Base-by-base conservation (phyloP, 2,113 vertebrate genomes). In the Varanus komodoensis region DNA sequence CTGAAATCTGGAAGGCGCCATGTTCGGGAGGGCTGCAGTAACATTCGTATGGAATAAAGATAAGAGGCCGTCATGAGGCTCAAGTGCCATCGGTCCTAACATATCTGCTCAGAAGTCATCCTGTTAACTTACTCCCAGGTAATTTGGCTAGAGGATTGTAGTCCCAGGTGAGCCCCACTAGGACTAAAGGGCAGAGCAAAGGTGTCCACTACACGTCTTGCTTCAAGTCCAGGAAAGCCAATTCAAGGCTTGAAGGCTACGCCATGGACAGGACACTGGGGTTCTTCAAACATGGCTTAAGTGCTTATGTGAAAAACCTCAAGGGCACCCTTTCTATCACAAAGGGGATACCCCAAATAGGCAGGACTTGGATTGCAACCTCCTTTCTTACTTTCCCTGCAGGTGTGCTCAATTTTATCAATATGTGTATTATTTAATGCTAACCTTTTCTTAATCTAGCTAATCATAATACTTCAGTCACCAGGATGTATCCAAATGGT, bases 391-490 rank as follows among this genome's bases (percentile, higher is more conserved):
- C 89, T 67, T 74, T 48, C 77, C 77, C 2, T 0, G 74, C 73
- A 75, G 88, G 68, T 90, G 84, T 93, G 32, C 48, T 78, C n/a
- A 6, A 73, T 69, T 32, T 64, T 17, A 6, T 84, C 4, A 82
- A n/a, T 27, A 75, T 74, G 29, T 54, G n/a, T 73, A 87, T 90
- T 83, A 89, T 93, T 91, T 93, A 92, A 73, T 93, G 92, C 89
- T 91, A 82, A 94, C 90, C 93, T 89, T 93, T 86, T 93, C 94
- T 78, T 93, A 86, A 92, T 87, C 86, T 50, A 87, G 85, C 79
- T 94, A 91, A 87, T 48, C 91, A 0, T 52, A 91, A 0, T 90
- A 88, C 86, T 84, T 80, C 75, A 89, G 90, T 89, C 83, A 8
- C 0, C 50, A 87, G 90, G 50, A 44, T 79, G 85, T 14, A 87